phyloP scores from a whole-genome alignment of 1,140 invertebrate species.

The Neodiprion fabricii region DNA sequence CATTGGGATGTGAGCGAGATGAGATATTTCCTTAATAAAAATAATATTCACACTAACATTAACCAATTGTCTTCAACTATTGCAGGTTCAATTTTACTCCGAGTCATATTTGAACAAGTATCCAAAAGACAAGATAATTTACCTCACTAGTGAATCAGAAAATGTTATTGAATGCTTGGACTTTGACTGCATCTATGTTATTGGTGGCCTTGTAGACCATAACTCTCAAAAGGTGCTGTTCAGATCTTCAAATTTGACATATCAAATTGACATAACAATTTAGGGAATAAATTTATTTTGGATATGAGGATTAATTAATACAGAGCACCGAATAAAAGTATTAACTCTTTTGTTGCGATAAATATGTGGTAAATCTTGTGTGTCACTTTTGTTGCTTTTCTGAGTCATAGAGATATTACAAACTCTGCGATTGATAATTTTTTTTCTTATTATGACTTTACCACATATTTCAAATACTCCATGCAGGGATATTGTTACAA shows the following conservation, averaged over 20 bases:
- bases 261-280: not conserved
- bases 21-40: not conserved
- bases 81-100: slow-evolving; percentile 74
- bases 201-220: slow-evolving; percentile 97
- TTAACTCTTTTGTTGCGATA: too few relatives aligned
- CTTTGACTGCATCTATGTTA: slow-evolving; percentile 86
- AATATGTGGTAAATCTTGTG: too few relatives aligned
- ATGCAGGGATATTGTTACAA: slow-evolving; percentile 84
- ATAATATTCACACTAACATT: slow-evolving; percentile 5
- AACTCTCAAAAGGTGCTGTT: slow-evolving; percentile 86
- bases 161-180: slow-evolving; percentile 83
- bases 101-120: slow-evolving; percentile 75
- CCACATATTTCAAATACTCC: slow-evolving; percentile 28
- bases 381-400: not conserved
- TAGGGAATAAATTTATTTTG: slow-evolving; percentile 17
- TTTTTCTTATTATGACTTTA: slow-evolving; percentile 17
- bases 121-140: slow-evolving; percentile 81
- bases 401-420: slow-evolving; percentile 12
- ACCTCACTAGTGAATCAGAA: slow-evolving; percentile 94
- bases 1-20: slow-evolving; percentile 86
- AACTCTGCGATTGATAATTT: slow-evolving; percentile 6
- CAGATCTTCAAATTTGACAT: slow-evolving; percentile 2
- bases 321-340: too few relatives aligned
- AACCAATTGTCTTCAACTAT: slow-evolving; percentile 11
- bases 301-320: slow-evolving; percentile 20